Percentiles rank a stretch among this genome's conserved stretches.
Conservation (phyloP, 2,797 vertebrate species). For the Myripristis murdjan region DNA sequence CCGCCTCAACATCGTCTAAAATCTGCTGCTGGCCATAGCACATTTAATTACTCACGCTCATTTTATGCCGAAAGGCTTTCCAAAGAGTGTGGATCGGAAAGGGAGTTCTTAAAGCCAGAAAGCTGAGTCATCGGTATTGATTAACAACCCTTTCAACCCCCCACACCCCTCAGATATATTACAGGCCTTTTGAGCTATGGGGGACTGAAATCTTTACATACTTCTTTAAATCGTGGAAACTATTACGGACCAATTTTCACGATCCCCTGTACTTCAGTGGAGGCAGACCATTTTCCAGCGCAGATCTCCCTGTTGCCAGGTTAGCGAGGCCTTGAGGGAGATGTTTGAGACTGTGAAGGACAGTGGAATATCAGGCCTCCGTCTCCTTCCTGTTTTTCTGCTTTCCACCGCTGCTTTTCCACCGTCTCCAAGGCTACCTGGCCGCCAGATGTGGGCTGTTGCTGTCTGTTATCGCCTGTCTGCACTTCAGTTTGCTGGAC, state of each 20-base stretch:
- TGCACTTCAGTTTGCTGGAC: conserved; percentile 39
- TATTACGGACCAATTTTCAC: no score
- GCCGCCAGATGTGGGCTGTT: conserved; percentile 66
- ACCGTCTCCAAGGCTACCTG: conserved; percentile 70
- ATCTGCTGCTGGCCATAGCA: no score
- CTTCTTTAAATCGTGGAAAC: neutral
- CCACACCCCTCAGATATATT: neutral
- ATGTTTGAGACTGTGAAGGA: conserved; percentile 49
- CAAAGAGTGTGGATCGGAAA: neutral
- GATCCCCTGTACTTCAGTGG: no score
- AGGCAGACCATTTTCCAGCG: neutral
- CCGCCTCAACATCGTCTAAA: no score
- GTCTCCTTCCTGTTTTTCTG: conserved; percentile 68
- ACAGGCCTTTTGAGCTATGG: neutral
- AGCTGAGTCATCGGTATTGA: conserved; percentile 1
- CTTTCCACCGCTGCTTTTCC: no score
- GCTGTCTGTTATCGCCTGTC: conserved; percentile 43
- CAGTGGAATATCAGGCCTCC: conserved; percentile 48
- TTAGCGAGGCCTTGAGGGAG: conserved; percentile 41
- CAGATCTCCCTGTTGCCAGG: conserved; percentile 35
- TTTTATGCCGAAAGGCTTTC: neutral
- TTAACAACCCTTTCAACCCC: neutral
- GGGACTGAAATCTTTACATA: neutral
- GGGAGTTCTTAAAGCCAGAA: conserved; percentile 8
- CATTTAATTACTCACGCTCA: no score